Conservation (phyloP, 2,888 invertebrate species). For the Shargacucullia verbasci region DNA sequence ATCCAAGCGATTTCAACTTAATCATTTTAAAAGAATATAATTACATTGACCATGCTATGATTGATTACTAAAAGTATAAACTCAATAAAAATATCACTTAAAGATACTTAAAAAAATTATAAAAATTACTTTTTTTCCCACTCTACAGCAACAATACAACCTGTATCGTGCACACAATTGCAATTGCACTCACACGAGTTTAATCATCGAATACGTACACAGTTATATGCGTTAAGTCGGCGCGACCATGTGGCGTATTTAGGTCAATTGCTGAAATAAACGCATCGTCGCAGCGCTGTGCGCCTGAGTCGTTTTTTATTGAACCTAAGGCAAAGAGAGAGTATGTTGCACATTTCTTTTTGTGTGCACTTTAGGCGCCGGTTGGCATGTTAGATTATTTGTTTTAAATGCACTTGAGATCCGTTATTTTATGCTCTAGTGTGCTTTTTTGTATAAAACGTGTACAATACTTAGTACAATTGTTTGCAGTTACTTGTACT, state of each 20-base stretch:
- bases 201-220: constrained; percentile 54
- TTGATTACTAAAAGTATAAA: constrained; percentile 2
- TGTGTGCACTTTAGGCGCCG: constrained; percentile 66
- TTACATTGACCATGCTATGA: too few species aligned
- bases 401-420: constrained; percentile 48
- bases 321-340: constrained; percentile 65
- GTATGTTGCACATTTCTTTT: constrained; percentile 62
- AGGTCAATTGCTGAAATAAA: constrained; percentile 86
- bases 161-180: constrained; percentile 64
- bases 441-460: constrained; percentile 21
- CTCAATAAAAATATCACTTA: too few species aligned
- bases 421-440: constrained; percentile 52
- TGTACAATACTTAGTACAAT: constrained; percentile 26
- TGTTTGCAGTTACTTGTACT: constrained; percentile 29
- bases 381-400: constrained; percentile 58
- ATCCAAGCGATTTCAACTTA: too few species aligned
- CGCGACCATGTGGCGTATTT: constrained; percentile 81
- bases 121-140: constrained; percentile 52
- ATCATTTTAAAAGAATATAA: too few species aligned
- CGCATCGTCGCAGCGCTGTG: constrained; percentile 67
- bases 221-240: constrained; percentile 69
- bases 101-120: constrained; percentile 22
- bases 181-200: constrained; percentile 59
- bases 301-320: constrained; percentile 64
- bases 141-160: constrained; percentile 68